Evolutionary conservation across 2,888 invertebrate species (phyloP).

Genomic region (Cantharis rustica): DNA sequence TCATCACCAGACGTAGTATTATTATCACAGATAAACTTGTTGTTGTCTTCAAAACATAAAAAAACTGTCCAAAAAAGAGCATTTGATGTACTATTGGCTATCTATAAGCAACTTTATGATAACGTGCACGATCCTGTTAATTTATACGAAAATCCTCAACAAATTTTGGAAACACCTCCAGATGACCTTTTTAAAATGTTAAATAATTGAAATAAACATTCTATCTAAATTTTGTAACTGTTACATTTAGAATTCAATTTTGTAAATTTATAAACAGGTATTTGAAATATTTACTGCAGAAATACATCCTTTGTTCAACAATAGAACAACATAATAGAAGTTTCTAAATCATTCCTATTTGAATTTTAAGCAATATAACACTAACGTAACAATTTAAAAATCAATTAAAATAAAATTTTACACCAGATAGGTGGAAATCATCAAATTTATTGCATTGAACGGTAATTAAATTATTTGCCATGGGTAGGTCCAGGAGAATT

Average conservation of each 20-base stretch:
- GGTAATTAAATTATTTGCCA: too few species aligned
- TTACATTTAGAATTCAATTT: too few species aligned
- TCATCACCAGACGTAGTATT: conserved; percentile 82
- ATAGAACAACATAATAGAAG: too few species aligned
- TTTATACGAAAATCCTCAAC: conserved; percentile 74
- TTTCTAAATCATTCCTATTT: too few species aligned
- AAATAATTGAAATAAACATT: not conserved
- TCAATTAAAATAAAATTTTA: too few species aligned
- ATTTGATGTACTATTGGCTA: conserved; percentile 84
- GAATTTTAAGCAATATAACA: too few species aligned
- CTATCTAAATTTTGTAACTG: not conserved
- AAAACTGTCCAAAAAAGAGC: conserved; percentile 76
- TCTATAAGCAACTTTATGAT: conserved; percentile 84
- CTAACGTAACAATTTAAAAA: too few species aligned
- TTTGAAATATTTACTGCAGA: not conserved
- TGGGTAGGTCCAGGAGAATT: too few species aligned
- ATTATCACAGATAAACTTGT: conserved; percentile 83
- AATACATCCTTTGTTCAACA: too few species aligned
- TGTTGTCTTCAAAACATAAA: conserved; percentile 80
- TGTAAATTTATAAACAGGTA: too few species aligned
- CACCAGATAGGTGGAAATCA: too few species aligned
- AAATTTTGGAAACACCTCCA: conserved; percentile 76
- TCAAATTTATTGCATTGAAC: too few species aligned
- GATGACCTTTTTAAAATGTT: conserved; percentile 68
- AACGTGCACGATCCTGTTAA: conserved; percentile 79